phyloP scores from a whole-genome alignment of 2,113 vertebrate species.

The Cromileptes altivelis region DNA sequence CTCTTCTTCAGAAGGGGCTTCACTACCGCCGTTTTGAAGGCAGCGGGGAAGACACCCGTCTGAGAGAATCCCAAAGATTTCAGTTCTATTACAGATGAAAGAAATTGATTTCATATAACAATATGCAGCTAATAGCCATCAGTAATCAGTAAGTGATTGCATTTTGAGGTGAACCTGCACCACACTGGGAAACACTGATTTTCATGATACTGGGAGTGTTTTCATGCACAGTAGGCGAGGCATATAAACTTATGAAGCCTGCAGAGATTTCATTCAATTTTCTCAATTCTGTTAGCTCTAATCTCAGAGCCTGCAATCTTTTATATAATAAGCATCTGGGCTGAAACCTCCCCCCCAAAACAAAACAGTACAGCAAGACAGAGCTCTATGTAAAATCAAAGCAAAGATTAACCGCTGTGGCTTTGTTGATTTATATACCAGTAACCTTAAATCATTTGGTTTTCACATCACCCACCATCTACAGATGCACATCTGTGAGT shows the following conservation, averaged over 20 bases:
- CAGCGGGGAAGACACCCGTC: too few species aligned
- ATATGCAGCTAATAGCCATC: neutral
- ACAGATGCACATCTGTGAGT: conserved; percentile 33
- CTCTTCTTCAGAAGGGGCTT: too few species aligned
- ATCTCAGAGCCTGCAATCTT: conserved; percentile 50
- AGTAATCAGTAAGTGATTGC: conserved; percentile 10
- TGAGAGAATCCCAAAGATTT: neutral
- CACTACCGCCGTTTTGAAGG: too few species aligned
- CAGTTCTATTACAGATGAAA: neutral
- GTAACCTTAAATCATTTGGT: conserved; percentile 36
- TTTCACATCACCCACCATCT: conserved; percentile 34
- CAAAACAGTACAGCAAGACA: conserved; percentile 36
- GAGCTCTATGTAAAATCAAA: conserved; percentile 53
- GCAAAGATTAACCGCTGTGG: conserved; percentile 52
- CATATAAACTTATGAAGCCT: conserved; percentile 12
- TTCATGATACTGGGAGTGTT: conserved; percentile 30
- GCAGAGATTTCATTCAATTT: conserved; percentile 64
- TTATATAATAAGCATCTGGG: conserved; percentile 49
- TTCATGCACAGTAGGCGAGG: conserved; percentile 14
- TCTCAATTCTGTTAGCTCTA: conserved; percentile 40
- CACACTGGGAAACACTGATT: conserved; percentile 16
- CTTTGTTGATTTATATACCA: conserved; percentile 38
- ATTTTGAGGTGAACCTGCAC: conserved; percentile 10
- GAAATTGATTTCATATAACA: neutral
- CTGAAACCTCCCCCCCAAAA: neutral